Evolutionary conservation across 2,888 invertebrate species (phyloP), one percentile per base, ranked within the genome.

Genomic region (Tholera decimalis): DNA sequence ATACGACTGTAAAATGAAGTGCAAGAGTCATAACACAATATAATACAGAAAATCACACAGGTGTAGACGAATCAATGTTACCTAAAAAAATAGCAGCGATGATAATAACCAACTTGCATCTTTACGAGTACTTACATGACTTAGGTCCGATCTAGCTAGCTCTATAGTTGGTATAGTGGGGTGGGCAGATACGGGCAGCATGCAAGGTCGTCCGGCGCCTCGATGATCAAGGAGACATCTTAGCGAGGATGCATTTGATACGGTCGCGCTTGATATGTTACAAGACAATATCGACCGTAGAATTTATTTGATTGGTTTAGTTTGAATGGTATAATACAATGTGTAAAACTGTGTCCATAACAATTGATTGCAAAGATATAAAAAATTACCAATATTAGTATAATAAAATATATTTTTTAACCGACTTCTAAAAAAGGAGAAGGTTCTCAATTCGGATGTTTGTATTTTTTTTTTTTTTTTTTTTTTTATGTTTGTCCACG

Each of bases 131-230:
- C 47, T 53, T 70, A 72, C 58, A 74, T 63, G 69, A 44, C 15
- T 43, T 73, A 73, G 58, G 75, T n/a, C 53, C 22, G 62, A 74
- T 68, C 74, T 74, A 74, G 30, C 62, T 68, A 62, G 73, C 7
- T 44, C 22, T 68, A 60, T 47, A 62, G 83, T 86, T 91, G 86
- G 87, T 88, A 81, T 85, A 61, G 73, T 26, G 78, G 81, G 84
- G 86, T 87, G 84, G 86, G 84, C 73, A 74, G 80, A 75, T 87
- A 88, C 87, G 81, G 86, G 77, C 70, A 79, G 84, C 89, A 86
- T 84, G 89, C 94, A 94, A 95, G 94, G 94, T 92, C 94, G 91
- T 81, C 90, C 86, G 93, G 92, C 94, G 93, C 93, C 93, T 93
- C 93, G 90, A 85, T 93, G 92, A 91, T 89, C 92, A 91, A 82